Evolutionary conservation across 2,888 invertebrate species (phyloP), one percentile per base, ranked within the genome.

Genomic region (Ditylenchus weischeri): DNA sequence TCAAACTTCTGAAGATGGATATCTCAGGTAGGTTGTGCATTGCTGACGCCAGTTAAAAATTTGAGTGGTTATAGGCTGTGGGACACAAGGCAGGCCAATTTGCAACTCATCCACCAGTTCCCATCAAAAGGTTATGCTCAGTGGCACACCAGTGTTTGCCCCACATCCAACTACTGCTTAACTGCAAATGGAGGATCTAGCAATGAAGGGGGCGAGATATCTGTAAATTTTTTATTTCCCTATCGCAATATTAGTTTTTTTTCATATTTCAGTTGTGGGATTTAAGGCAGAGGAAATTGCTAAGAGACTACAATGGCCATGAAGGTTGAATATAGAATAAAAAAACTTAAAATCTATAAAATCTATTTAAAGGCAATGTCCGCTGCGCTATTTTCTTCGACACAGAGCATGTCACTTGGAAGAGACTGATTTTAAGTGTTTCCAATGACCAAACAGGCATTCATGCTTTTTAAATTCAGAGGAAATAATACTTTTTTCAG

Each of bases 1-100:
- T 11, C 86, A 86, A 74, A 82, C 84, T 18, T 84, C 85, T 0
- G 86, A 86, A 75, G 86, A 86, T 72, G 85, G 86, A 73, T 84
- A 84, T 72, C 77, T 85, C 58, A 84, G 83, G n/a, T n/a, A n/a
- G n/a, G 54, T 54, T 54, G 43, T 15, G 11, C 43, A 43, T 43
- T 43, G 43, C 15, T 15, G 43, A 29, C 29, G 29, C 29, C 29
- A 13, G 8, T 43, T 43, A 10, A 43, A 3, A 10, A 15, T 43
- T 43, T 43, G 8, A 43, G 43, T 29, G 8, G 51, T 76, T 43
- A 43, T 43, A 85, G 85, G 73, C 63, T 86, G 7, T 86, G 84
- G 84, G 86, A 86, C 75, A 72, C 79, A 0, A 74, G 83, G 0
- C 43, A 43, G 8, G 43, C 13, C 43, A 78, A 73, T 21, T 73